A percentile compares a stretch with the other conserved stretches of the same genome.
Evolutionary conservation across 2,113 vertebrate genomes (phyloP).

Genomic region (Echinops telfairi): DNA sequence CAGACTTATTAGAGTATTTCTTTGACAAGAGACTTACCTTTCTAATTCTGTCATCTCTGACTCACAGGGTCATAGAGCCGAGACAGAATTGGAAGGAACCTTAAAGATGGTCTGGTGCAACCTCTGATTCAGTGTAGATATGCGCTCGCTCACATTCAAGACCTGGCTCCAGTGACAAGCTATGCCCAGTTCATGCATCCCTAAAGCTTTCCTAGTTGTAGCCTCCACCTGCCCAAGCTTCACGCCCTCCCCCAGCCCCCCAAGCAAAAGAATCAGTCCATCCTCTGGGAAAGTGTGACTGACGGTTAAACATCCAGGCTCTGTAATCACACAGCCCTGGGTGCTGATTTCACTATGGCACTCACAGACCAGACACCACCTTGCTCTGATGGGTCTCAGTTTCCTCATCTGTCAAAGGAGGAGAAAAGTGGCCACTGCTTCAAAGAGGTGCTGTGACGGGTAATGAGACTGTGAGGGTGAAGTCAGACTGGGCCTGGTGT

Average conservation of each 20-base stretch:
- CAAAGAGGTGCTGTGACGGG: accelerated
- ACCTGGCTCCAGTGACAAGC: neutral
- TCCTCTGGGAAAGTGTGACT: neutral
- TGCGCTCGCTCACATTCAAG: neutral
- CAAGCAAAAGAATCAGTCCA: neutral
- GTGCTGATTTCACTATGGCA: neutral
- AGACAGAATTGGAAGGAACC: neutral
- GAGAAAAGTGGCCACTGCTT: neutral
- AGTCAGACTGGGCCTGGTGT: accelerated
- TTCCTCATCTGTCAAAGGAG: neutral
- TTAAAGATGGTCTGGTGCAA: neutral
- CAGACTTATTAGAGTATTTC: neutral
- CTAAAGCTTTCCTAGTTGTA: neutral
- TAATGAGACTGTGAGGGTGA: neutral
- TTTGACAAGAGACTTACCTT: neutral
- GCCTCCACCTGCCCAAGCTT: neutral
- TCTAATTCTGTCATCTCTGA: neutral
- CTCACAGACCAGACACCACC: neutral
- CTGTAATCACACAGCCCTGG: neutral
- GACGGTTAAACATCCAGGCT: neutral
- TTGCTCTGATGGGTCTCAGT: neutral
- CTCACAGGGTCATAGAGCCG: neutral
- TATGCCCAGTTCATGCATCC: neutral
- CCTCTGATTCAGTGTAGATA: neutral
- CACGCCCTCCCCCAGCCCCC: too few species aligned